A percentile compares a stretch with the other conserved stretches of the same genome.
Evolutionary conservation across 2,113 vertebrate species (phyloP).

Genomic region (Strigops habroptila): DNA sequence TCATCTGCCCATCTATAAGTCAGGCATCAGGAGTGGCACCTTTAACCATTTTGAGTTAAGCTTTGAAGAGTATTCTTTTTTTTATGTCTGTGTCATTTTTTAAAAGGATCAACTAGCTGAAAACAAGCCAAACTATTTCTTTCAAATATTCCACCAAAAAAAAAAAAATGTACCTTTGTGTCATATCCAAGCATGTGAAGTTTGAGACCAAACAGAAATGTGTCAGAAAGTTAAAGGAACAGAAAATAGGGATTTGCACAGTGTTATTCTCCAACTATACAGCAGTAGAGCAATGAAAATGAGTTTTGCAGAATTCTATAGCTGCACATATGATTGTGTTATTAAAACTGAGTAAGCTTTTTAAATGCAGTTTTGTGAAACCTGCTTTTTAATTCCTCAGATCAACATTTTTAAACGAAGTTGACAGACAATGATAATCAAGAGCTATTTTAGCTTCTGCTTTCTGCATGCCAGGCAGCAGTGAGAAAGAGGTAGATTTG

Average conservation of each 20-base stretch:
- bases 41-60: neutral
- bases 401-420: neutral
- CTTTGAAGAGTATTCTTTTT: neutral
- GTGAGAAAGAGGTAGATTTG: neutral
- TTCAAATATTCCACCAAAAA: neutral
- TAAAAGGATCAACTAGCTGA: neutral
- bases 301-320: neutral
- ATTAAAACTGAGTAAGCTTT: neutral
- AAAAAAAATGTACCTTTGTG: neutral
- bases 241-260: neutral
- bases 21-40: neutral
- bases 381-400: neutral
- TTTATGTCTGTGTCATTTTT: neutral
- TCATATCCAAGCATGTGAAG: constrained; percentile 11
- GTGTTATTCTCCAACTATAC: neutral
- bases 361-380: neutral
- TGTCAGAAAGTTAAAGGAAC: constrained; percentile 10
- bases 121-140: neutral
- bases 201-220: constrained; percentile 13
- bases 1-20: neutral
- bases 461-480: neutral
- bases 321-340: neutral
- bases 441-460: neutral
- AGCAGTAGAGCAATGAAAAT: neutral
- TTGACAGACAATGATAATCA: neutral